These are phyloP conservation scores for Hypsibius dujardini DNA, from an alignment of 1,140 invertebrate genomes.

Conservation along the genomic window DNA sequence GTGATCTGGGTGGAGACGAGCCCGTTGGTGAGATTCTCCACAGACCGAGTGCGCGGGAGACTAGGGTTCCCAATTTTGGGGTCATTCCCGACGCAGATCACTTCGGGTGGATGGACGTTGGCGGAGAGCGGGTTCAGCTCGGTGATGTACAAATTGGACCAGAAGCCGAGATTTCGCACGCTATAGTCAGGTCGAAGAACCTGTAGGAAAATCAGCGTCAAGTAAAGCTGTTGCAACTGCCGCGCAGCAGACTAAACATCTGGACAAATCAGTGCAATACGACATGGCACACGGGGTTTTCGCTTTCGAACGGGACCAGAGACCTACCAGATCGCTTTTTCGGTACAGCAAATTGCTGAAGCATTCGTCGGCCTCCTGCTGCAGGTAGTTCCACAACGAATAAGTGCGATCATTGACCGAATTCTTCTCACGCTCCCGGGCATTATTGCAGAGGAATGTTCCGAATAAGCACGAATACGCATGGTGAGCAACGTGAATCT, in stretches of 20 bases:
- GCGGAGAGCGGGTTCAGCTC: conserved; percentile 26
- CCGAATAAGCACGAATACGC: conserved; percentile 88
- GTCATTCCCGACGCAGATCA: conserved; percentile 21
- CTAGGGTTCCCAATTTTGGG: conserved; percentile 23
- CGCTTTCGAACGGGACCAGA: too few species aligned
- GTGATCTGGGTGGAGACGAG: conserved; percentile 15
- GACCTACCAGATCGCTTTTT: conserved; percentile 29
- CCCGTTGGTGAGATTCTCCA: conserved; percentile 19
- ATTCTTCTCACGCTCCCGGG: conserved; percentile 49
- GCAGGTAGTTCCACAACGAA: conserved; percentile 68
- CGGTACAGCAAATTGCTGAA: conserved; percentile 72
- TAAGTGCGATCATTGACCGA: conserved; percentile 52
- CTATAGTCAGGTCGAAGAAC: conserved; percentile 68
- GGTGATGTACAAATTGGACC: conserved; percentile 61
- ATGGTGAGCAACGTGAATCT: conserved; percentile 87
- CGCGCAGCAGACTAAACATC: too few species aligned
- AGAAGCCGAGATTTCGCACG: conserved; percentile 58
- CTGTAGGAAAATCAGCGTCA: conserved; percentile 34
- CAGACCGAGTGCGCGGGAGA: conserved; percentile 22
- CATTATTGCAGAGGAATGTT: conserved; percentile 81
- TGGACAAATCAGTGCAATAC: too few species aligned
- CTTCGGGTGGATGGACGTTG: conserved; percentile 30
- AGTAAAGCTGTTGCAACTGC: background rate
- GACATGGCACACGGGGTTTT: too few species aligned
- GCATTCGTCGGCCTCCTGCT: conserved; percentile 40